A percentile compares a stretch with the other conserved stretches of the same genome.
Evolutionary conservation across 2,113 vertebrate species (phyloP).

Genomic region (Garra rufa): DNA sequence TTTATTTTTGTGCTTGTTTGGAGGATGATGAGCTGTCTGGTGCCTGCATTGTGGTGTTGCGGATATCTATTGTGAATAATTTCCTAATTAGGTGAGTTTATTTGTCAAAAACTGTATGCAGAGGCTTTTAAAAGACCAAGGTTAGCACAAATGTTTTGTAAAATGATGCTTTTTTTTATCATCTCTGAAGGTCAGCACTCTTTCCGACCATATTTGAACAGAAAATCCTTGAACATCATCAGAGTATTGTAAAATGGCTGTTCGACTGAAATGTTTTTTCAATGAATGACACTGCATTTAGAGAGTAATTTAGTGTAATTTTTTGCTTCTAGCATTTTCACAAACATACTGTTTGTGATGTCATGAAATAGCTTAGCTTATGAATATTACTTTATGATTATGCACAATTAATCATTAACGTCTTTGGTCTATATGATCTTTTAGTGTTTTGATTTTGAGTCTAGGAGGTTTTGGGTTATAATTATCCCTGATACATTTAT

Average conservation of each 20-base stretch:
- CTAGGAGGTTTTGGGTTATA: not conserved
- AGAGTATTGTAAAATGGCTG: no score
- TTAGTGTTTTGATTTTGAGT: not conserved
- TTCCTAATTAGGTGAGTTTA: slow-evolving; percentile 46
- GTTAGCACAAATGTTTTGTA: not conserved
- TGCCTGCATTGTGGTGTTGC: not conserved
- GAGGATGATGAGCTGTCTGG: not conserved
- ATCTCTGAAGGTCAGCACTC: not conserved
- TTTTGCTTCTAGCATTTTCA: no score
- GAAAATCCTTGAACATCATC: not conserved
- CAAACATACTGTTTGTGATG: no score
- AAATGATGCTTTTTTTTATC: not conserved
- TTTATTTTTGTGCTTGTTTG: not conserved
- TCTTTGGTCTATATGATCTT: not conserved
- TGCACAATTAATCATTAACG: not conserved
- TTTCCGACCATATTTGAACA: not conserved
- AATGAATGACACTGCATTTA: no score
- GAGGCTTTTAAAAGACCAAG: slow-evolving; percentile 12
- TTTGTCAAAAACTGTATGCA: slow-evolving; percentile 27
- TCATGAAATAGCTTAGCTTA: not conserved
- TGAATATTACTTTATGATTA: not conserved
- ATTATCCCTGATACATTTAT: no score
- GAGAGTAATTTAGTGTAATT: no score
- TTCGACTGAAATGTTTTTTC: not conserved
- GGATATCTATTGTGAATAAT: slow-evolving; percentile 13